Conservation (phyloP, 2,113 vertebrate species). For the Gavia stellata region DNA sequence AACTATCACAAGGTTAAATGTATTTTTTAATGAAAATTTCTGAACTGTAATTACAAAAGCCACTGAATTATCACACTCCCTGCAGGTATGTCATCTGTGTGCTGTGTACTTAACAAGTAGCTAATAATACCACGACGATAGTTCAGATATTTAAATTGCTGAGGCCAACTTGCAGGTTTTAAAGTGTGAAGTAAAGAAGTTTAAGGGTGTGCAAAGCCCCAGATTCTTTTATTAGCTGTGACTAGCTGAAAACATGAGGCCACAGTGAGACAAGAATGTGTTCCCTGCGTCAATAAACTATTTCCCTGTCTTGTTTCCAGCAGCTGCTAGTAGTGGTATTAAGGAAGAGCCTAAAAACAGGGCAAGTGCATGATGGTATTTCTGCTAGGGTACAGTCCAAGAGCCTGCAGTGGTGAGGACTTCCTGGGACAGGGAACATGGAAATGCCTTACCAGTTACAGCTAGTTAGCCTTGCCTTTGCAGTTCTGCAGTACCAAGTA, state of each 20-base stretch:
- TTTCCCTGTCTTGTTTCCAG: not conserved
- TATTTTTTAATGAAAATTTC: not conserved
- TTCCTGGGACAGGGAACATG: not conserved
- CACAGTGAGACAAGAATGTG: not conserved
- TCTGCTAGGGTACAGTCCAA: not conserved
- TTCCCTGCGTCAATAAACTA: not conserved
- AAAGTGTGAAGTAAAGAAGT: not conserved
- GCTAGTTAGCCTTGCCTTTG: not conserved
- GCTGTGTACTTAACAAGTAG: not conserved
- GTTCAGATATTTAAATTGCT: not conserved
- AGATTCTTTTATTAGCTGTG: not conserved
- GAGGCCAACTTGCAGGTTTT: not conserved
- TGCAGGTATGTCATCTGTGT: not conserved
- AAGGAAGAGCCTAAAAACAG: not conserved
- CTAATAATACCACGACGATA: too few relatives aligned
- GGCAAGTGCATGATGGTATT: not conserved
- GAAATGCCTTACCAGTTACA: not conserved
- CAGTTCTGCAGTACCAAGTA: not conserved
- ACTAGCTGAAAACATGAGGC: not conserved
- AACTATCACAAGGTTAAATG: not conserved
- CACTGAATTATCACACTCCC: not conserved
- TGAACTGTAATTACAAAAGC: not conserved
- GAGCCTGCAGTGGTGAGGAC: not conserved
- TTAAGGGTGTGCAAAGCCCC: not conserved
- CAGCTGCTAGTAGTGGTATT: not conserved